Conservation (phyloP, 2,888 invertebrate species). For the Mayetiola destructor region DNA sequence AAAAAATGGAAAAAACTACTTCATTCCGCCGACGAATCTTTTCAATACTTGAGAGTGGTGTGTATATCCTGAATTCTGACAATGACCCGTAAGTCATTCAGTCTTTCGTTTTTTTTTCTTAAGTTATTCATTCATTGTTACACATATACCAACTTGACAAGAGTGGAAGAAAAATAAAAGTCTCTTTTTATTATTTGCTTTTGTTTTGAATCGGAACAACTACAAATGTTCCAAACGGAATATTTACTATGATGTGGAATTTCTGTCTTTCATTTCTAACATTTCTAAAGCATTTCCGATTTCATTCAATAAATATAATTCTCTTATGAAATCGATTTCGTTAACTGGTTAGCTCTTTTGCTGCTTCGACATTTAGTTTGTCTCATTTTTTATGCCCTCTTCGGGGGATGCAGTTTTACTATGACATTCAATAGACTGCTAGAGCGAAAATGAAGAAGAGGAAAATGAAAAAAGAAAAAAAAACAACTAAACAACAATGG, state of each 20-base stretch:
- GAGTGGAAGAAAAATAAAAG: too few relatives aligned
- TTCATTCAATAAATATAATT: neutral
- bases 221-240: neutral
- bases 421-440: too few relatives aligned
- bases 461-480: too few relatives aligned
- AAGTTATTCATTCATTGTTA: too few relatives aligned
- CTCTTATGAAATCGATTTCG: neutral
- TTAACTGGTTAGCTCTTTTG: constrained; percentile 12
- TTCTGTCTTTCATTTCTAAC: neutral
- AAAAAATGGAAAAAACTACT: neutral
- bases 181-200: too few relatives aligned
- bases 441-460: too few relatives aligned
- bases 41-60: neutral
- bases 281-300: constrained; percentile 11
- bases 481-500: neutral
- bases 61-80: neutral
- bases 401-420: too few relatives aligned
- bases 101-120: neutral
- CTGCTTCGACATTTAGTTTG: constrained; percentile 4
- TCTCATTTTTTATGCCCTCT: constrained; percentile 4
- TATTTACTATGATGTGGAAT: neutral
- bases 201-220: neutral
- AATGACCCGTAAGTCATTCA: neutral
- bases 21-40: neutral
- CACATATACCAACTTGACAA: too few relatives aligned